Evolutionary conservation across 2,888 invertebrate species (phyloP), one percentile per base, ranked within the genome.

Genomic region (Agrotis exclamationis): DNA sequence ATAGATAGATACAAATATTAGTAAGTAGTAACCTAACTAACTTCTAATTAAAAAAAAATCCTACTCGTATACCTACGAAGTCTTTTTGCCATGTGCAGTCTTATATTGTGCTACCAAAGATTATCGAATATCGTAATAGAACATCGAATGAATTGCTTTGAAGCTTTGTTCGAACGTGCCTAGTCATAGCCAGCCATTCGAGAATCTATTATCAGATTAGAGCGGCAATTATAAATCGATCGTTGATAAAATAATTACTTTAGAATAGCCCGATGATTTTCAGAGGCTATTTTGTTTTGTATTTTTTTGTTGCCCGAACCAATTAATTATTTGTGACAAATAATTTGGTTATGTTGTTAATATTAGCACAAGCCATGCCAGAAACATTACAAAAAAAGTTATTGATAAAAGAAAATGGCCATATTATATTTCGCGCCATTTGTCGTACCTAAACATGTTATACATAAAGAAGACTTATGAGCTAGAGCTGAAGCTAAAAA

Each of bases 191-290:
- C n/a, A 66, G 58, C 66, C 70, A 83, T 83, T 83, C 67, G 39
- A 81, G 66, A 80, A 76, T 75, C 71, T 79, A 76, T 83, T 85
- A 85, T 81, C 79, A 68, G 81, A 85, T 81, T 79, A 64, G 54
- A 75, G 60, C 63, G 58, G 72, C 68, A 85, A 83, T 85, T 85
- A 85, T 77, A 85, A 76, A 62, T 68, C 65, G 64, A 85, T 80
- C 48, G 57, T 7, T 69, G 74, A 82, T 79, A 74, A 74, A 77
- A 72, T 78, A 72, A 80, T 78, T 75, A 71, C 20, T 63, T 67
- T 62, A 75, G 64, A 79, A 70, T 69, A 68, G 24, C 5, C 13
- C 57, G 53, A 33, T 6, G 39, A 63, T 79, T 68, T 80, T 56
- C 50, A 51, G 53, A 68, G 54, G 59, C 39, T 68, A 51, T 70